Base-by-base conservation (phyloP, 1,140 invertebrate genomes). In the Ladona fulva region DNA sequence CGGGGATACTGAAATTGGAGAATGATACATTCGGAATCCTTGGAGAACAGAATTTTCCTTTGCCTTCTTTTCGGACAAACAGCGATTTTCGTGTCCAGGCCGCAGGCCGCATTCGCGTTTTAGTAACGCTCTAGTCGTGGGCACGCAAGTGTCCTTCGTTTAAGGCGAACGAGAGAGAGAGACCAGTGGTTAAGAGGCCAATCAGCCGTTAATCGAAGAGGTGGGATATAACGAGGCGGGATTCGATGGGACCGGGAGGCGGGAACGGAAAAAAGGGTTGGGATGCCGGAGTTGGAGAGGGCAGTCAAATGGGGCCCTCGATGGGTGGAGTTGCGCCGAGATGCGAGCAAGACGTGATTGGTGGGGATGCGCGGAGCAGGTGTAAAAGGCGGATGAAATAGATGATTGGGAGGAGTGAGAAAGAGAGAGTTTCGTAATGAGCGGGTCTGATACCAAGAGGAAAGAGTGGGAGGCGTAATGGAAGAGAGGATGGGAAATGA, bases 301-400 rank as follows among this genome's bases (percentile, higher is more conserved):
- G 52, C n/a, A 66, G 52, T 66, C 52, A 66, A 66, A 66, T 66
- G 52, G 52, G n/a, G n/a, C 52, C 52, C 16, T 16, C 16, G n/a
- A 66, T 66, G 52, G 52, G 52, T 19, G 52, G 52, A 66, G 52
- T 66, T 22, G 52, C n/a, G n/a, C 52, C 52, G 52, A 5, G 52
- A 66, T 37, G 29, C 8, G 52, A 22, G 52, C 14, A 66, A 5
- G 52, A 66, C 52, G 52, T 22, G 52, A 66, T 66, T 66, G 52
- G 52, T 66, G 52, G 52, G 52, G 10, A 52, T 52, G 10, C 10
- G 44, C 19, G 10, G 52, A 66, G 52, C 52, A 66, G 52, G 52
- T 66, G 52, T 66, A 66, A 66, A 66, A 22, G 52, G 52, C 52
- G 52, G 52, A 66, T 66, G 52, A 66, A 66, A 22, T 66, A 66